A percentile compares a stretch with the other conserved stretches of the same genome.
Conservation (phyloP, 2,888 invertebrate species). For the Scotopteryx bipunctaria region DNA sequence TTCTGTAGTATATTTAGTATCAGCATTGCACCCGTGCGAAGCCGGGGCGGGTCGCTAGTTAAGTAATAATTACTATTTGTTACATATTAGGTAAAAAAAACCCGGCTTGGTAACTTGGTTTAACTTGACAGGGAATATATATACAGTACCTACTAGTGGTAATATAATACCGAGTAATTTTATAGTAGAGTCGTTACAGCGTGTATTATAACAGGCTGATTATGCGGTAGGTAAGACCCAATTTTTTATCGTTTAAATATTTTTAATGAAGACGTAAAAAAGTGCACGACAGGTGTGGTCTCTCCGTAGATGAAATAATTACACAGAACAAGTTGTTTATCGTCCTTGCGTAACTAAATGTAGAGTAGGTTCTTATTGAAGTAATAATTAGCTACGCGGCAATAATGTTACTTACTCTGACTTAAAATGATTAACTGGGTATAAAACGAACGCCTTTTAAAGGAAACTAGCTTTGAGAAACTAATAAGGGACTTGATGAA, state of each 20-base stretch:
- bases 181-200: slow-evolving; percentile 41
- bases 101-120: too few relatives aligned
- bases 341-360: slow-evolving; percentile 33
- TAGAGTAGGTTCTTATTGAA: slow-evolving; percentile 28
- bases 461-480: slow-evolving; percentile 21
- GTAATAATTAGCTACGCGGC: slow-evolving; percentile 24
- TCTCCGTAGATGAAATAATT: slow-evolving; percentile 44
- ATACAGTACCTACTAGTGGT: too few relatives aligned
- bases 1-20: too few relatives aligned
- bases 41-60: too few relatives aligned
- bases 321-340: slow-evolving; percentile 35
- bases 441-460: slow-evolving; percentile 26
- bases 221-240: slow-evolving; percentile 42
- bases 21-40: too few relatives aligned
- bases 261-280: slow-evolving; percentile 26
- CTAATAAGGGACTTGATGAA: slow-evolving; percentile 7
- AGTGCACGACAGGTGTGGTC: slow-evolving; percentile 37
- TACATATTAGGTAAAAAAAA: too few relatives aligned
- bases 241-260: slow-evolving; percentile 27
- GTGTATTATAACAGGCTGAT: slow-evolving; percentile 36
- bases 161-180: slow-evolving; percentile 45
- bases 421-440: slow-evolving; percentile 23
- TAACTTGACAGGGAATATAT: slow-evolving; percentile 9
- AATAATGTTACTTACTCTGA: slow-evolving; percentile 22
- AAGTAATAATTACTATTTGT: too few relatives aligned